Evolutionary conservation across 2,888 invertebrate species (phyloP).

Genomic region (Odontocerum albicorne): DNA sequence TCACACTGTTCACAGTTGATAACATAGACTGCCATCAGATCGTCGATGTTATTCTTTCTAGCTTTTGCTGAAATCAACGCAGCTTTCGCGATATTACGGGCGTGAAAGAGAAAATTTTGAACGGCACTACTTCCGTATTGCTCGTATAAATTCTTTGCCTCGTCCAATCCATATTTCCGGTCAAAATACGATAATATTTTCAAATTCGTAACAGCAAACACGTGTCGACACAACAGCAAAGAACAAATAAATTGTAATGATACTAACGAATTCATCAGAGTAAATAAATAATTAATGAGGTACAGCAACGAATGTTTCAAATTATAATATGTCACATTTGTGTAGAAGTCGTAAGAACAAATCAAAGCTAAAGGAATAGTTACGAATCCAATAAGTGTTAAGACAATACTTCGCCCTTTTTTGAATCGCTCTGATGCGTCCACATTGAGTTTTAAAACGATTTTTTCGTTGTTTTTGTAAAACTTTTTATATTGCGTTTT

Average conservation of each 20-base stretch:
- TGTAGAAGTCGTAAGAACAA: conserved; percentile 1
- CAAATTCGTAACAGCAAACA: neutral
- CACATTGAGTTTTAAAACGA: neutral
- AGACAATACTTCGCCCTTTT: neutral
- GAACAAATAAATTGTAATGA: conserved; percentile 6
- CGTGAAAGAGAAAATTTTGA: neutral
- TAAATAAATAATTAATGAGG: conserved; percentile 12
- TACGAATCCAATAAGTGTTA: neutral
- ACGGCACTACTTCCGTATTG: neutral
- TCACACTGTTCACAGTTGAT: conserved; percentile 14
- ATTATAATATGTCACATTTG: neutral
- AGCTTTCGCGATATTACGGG: neutral
- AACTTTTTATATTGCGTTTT: neutral
- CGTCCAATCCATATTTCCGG: neutral
- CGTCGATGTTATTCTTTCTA: neutral
- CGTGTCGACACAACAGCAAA: neutral
- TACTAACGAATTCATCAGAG: conserved; percentile 9
- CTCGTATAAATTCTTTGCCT: neutral
- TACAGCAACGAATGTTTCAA: neutral
- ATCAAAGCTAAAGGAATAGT: neutral
- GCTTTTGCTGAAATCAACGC: neutral
- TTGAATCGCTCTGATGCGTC: neutral
- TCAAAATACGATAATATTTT: neutral
- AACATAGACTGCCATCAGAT: conserved; percentile 9
- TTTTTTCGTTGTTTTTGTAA: neutral